Evolutionary conservation across 2,888 invertebrate genomes (phyloP).

Genomic region (Lomographa bimaculata): DNA sequence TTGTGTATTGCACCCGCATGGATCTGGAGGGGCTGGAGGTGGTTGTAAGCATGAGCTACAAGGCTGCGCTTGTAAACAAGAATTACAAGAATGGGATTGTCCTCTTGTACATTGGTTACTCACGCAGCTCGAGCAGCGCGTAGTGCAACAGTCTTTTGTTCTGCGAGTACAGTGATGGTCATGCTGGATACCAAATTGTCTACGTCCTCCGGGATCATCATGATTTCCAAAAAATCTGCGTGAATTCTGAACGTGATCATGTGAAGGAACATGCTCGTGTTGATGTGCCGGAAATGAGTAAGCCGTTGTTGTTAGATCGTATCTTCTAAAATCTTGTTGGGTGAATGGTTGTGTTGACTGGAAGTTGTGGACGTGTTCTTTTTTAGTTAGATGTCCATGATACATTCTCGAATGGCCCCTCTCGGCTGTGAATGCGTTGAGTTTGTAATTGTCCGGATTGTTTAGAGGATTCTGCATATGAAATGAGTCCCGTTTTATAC

Average conservation of each 20-base stretch:
- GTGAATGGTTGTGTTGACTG: slow-evolving; percentile 33
- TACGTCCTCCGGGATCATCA: slow-evolving; percentile 1
- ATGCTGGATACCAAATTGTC: slow-evolving; percentile 1
- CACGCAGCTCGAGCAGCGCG: too few species aligned
- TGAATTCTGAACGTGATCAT: too few species aligned
- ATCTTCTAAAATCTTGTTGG: slow-evolving; percentile 44
- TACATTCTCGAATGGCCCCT: slow-evolving; percentile 57
- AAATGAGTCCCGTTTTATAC: slow-evolving; percentile 41
- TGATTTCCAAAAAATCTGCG: too few species aligned
- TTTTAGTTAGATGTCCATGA: slow-evolving; percentile 44
- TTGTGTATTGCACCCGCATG: slow-evolving; percentile 45
- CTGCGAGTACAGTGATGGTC: slow-evolving; percentile 11
- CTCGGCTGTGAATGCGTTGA: slow-evolving; percentile 44
- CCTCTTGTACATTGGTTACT: slow-evolving; percentile 16
- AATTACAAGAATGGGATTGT: slow-evolving; percentile 14
- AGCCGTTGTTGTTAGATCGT: slow-evolving; percentile 37
- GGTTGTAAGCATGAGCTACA: slow-evolving; percentile 8
- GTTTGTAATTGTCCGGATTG: slow-evolving; percentile 32
- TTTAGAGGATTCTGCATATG: slow-evolving; percentile 24
- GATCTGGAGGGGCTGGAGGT: slow-evolving; percentile 9
- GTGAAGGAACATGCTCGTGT: slow-evolving; percentile 6
- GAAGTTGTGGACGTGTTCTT: slow-evolving; percentile 25
- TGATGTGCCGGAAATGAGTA: slow-evolving; percentile 9
- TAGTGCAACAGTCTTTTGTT: slow-evolving; percentile 9
- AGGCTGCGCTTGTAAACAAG: slow-evolving; percentile 7